phyloP scores from a whole-genome alignment of 2,797 vertebrate species.

The Sebastes wilsoni region DNA sequence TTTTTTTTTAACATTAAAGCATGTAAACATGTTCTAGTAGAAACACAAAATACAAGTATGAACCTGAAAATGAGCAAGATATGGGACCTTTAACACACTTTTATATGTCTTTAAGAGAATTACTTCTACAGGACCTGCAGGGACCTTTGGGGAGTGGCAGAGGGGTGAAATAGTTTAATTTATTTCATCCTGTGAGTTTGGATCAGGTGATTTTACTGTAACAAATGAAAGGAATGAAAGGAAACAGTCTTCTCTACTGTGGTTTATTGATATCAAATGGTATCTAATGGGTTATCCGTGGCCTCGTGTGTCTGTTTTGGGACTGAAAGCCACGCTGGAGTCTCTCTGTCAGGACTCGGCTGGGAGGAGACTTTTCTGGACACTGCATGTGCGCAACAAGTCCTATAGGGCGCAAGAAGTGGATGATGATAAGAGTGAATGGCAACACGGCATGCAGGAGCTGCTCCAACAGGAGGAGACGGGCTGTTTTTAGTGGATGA shows the following conservation, averaged over 20 bases:
- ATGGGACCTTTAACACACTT: too few species aligned
- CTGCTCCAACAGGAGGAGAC: neutral
- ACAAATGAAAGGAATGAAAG: neutral
- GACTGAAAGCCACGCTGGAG: neutral
- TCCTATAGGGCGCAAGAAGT: constrained; percentile 43
- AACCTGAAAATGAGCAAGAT: too few species aligned
- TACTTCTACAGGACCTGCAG: too few species aligned
- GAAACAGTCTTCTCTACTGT: neutral
- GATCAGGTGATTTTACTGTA: too few species aligned
- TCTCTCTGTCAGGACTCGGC: constrained; percentile 21
- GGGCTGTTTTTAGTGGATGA: neutral
- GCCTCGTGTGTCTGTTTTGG: neutral
- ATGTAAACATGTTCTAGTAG: too few species aligned
- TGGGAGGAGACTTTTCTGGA: constrained; percentile 73
- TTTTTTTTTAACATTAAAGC: too few species aligned
- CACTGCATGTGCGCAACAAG: constrained; percentile 56
- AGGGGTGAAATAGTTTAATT: too few species aligned
- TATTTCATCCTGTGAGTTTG: too few species aligned
- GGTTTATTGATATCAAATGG: neutral
- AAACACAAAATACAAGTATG: too few species aligned
- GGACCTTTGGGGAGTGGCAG: too few species aligned
- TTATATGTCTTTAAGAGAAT: too few species aligned
- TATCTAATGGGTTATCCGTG: neutral
- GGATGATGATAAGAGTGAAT: constrained; percentile 33
- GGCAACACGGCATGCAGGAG: constrained; percentile 25